Base-by-base conservation (phyloP, 2,797 vertebrate species). In the Discoglossus pictus region DNA sequence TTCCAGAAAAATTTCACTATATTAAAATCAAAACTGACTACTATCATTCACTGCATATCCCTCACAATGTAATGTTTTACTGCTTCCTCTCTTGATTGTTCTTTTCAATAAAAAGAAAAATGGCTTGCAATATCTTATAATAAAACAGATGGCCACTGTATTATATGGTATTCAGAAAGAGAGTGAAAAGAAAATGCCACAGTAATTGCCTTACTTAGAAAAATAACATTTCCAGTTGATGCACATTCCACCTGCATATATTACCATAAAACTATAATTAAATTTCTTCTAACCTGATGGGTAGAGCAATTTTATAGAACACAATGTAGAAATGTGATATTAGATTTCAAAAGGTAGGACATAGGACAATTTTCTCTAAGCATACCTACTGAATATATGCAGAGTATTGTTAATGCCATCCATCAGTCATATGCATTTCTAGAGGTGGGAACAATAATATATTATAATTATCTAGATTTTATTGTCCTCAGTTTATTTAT, bases 151-250 rank as follows among this genome's bases (percentile, higher is more conserved):
- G 51, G 24, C 35, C 51, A 24, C 18, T 23, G 59, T 7, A 63
- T 70, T 55, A 40, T 40, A 62, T 50, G 23, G 55, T 48, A 40
- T 43, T 50, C 50, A 23, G 34, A 63, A 54, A 60, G 31, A 36
- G 48, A 68, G 25, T 46, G 55, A 61, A 61, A 56, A 16, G 43
- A 63, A 63, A 70, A 70, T 70, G 67, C 44, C 54, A 44, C 65
- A 43, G 53, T 73, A 73, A 73, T 73, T 72, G 24, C 65, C 72
- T 63, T 53, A 16, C 11, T 68, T 61, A 50, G 21, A 23, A 61
- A 74, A 79, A 67, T 67, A 60, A 43, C 35, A 20, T 52, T 76
- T 43, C 13, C 39, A 44, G 36, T 10, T 76, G 23, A 46, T 74
- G 42, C 17, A 2, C 40, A 36, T 53, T 67, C 59, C 51, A 25